Evolutionary conservation across 2,888 invertebrate genomes (phyloP).

Genomic region (Agriotes lineatus): DNA sequence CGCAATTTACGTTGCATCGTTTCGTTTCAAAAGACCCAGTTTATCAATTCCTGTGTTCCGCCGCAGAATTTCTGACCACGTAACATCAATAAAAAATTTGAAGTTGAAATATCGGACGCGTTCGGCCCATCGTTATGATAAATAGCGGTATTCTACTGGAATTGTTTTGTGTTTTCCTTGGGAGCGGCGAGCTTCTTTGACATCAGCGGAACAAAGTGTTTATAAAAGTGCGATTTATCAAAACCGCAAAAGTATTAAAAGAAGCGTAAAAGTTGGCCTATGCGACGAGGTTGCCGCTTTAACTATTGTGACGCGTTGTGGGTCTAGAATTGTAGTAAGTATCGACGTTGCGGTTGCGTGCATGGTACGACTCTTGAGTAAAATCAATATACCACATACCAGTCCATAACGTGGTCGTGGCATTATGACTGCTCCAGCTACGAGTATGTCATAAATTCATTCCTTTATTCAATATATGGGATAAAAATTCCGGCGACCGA

Average conservation of each 20-base stretch:
- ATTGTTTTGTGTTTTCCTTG: too few species aligned
- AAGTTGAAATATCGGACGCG: too few species aligned
- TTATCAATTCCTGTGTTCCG: too few species aligned
- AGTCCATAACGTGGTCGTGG: slow-evolving; percentile 39
- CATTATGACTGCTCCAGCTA: slow-evolving; percentile 30
- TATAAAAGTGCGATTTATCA: background rate
- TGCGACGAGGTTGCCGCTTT: slow-evolving; percentile 11
- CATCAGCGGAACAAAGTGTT: background rate
- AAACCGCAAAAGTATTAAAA: background rate
- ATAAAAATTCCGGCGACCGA: slow-evolving; percentile 18
- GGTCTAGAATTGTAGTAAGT: slow-evolving; percentile 31
- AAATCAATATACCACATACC: slow-evolving; percentile 44
- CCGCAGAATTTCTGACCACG: too few species aligned
- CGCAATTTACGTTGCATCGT: too few species aligned
- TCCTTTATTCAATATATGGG: slow-evolving; percentile 16
- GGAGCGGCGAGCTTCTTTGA: too few species aligned
- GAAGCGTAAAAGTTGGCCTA: slow-evolving; percentile 1
- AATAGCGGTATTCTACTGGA: too few species aligned
- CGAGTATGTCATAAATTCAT: slow-evolving; percentile 35
- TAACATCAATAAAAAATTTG: too few species aligned
- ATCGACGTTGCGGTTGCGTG: slow-evolving; percentile 44
- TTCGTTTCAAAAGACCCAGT: too few species aligned
- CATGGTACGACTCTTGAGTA: slow-evolving; percentile 42
- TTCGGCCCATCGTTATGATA: too few species aligned
- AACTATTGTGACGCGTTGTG: slow-evolving; percentile 24